Evolutionary conservation across 2,888 invertebrate genomes (phyloP), one percentile per base, ranked within the genome.

Genomic region (Hirtodrosophila cameraria): DNA sequence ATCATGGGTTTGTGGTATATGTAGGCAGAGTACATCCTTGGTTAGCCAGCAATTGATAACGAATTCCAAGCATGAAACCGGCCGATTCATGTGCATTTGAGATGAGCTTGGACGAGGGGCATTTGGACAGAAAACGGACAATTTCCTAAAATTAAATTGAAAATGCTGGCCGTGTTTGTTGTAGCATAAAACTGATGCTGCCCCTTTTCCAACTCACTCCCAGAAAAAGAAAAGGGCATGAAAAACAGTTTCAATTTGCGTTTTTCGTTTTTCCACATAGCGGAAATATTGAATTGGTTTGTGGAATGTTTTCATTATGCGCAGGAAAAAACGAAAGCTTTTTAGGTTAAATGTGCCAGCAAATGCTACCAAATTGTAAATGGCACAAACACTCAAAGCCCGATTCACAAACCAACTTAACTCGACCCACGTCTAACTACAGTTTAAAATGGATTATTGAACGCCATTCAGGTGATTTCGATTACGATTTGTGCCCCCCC

Each of bases 251-350:
- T 74, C 77, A 64, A 72, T 77, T 64, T 64, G 49, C 55, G 43
- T 70, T 60, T 45, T 67, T 38, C 52, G 53, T 57, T 27, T 59
- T 57, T 59, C 43, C 43, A 50, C 31, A 36, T 43, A 62, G 65
- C 58, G 86, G 67, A 86, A 81, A 80, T 86, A 81, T 86, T 81
- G 86, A 80, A 86, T 80, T 80, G 86, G 81, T 69, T 72, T 79
- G 84, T 64, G 80, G 84, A 84, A 86, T 86, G 80, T 67, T 80
- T 80, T 76, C 86, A 80, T 80, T 80, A 86, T 62, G 55, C 62
- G 60, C 49, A 38, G 45, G 25, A 31, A 54, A 57, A 67, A 52
- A 43, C 61, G 27, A 66, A 58, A 43, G 46, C 52, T 28, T 49
- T 53, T 50, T 53, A 45, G 55, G 50, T 59, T 55, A 59, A 63